Percentiles rank a stretch among this genome's conserved stretches.
Evolutionary conservation across 2,113 vertebrate species (phyloP).

Genomic region (cattle (Bos taurus)): DNA sequence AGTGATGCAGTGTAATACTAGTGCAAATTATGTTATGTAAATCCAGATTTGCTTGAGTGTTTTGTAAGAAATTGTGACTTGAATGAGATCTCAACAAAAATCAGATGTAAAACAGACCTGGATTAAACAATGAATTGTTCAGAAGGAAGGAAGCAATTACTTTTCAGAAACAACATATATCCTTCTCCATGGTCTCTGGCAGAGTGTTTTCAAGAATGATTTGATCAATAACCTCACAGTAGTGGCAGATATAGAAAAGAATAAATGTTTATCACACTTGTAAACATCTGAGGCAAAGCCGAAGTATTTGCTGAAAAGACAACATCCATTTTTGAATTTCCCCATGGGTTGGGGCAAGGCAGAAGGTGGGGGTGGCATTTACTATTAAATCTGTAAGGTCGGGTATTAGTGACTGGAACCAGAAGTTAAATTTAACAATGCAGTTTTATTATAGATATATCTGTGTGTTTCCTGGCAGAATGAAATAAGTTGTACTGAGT

Average conservation of each 20-base stretch:
- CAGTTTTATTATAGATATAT: neutral
- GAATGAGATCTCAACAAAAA: neutral
- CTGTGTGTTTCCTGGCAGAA: neutral
- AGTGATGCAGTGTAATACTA: neutral
- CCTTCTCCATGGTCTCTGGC: constrained; percentile 47
- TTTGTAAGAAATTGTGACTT: neutral
- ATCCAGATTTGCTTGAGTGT: constrained; percentile 25
- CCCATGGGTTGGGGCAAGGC: neutral
- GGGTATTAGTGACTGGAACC: neutral
- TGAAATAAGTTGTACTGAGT: neutral
- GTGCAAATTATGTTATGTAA: neutral
- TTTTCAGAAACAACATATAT: constrained; percentile 60
- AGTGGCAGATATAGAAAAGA: constrained; percentile 66
- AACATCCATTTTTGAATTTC: constrained; percentile 51
- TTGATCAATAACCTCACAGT: constrained; percentile 71
- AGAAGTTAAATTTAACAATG: neutral
- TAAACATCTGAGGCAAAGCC: constrained; percentile 64
- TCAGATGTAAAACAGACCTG: constrained; percentile 36
- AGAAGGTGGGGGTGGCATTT: neutral
- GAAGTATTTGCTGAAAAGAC: constrained; percentile 43
- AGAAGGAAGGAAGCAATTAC: constrained; percentile 64
- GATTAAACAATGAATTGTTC: constrained; percentile 57
- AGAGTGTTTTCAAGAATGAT: constrained; percentile 63
- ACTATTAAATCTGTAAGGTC: neutral
- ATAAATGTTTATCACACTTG: constrained; percentile 73